phyloP scores from a whole-genome alignment of 2,113 vertebrate genomes.

The Pterocles orientalis region DNA sequence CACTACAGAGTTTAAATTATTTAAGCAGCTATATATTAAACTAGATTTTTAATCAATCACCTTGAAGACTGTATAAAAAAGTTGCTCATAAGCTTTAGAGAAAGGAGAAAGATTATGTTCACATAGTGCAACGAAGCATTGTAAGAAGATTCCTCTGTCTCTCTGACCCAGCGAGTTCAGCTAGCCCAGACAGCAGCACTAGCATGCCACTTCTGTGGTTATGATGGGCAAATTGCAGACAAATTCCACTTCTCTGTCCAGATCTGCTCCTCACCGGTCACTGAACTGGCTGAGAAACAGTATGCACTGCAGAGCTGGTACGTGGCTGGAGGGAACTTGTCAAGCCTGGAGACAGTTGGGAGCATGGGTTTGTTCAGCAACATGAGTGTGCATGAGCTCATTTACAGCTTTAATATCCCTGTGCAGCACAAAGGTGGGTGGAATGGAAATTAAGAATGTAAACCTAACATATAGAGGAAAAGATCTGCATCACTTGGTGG shows the following conservation, averaged over 20 bases:
- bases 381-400: rapidly evolving
- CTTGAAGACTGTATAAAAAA: background rate
- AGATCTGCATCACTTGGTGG: background rate
- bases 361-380: background rate
- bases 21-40: background rate
- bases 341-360: background rate
- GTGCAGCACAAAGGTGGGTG: background rate
- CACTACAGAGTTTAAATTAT: background rate
- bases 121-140: background rate
- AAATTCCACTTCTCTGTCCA: background rate
- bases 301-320: background rate
- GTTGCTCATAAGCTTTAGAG: background rate
- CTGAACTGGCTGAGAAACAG: background rate
- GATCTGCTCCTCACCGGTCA: background rate
- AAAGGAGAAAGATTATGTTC: background rate
- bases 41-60: background rate
- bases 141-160: background rate
- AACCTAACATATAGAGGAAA: background rate
- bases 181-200: background rate
- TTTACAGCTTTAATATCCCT: background rate
- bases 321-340: background rate
- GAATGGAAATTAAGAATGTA: background rate
- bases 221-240: background rate
- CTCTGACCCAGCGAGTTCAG: background rate
- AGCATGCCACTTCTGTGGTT: background rate